Conservation (phyloP, 2,888 invertebrate genomes). For the Drosophila bunnanda region DNA sequence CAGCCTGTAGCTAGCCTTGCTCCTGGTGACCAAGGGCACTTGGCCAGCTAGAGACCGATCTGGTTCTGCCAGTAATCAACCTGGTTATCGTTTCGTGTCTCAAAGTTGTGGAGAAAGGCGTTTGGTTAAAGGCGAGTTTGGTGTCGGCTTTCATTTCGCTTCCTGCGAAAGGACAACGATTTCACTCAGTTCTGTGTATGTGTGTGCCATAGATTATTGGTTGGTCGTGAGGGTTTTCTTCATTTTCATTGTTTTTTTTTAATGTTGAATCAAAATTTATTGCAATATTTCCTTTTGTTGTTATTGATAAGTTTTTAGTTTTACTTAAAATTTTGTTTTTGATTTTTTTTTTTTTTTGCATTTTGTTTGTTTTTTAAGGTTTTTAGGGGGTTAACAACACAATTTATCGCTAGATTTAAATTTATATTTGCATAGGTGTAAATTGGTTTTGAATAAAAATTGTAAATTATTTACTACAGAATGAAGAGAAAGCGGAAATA, state of each 20-base stretch:
- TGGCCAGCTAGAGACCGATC: constrained; percentile 12
- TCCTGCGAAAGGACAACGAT: constrained; percentile 13
- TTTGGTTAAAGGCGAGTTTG: constrained; percentile 33
- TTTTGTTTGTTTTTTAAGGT: constrained; percentile 10
- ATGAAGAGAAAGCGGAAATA: constrained; percentile 61
- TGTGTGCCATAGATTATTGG: constrained; percentile 31
- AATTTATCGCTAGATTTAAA: constrained; percentile 66
- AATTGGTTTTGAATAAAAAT: constrained; percentile 61
- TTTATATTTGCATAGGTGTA: constrained; percentile 54
- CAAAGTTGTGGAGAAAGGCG: constrained; percentile 11
- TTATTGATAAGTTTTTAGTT: constrained; percentile 39
- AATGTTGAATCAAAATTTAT: constrained; percentile 44
- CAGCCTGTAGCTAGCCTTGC: constrained; percentile 18
- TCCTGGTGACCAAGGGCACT: background rate
- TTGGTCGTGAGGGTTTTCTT: constrained; percentile 30
- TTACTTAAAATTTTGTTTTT: constrained; percentile 39
- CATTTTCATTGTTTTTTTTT: background rate
- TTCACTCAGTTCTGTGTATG: constrained; percentile 36
- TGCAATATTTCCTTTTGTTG: constrained; percentile 34
- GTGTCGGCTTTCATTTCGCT: constrained; percentile 16
- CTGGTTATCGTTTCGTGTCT: background rate
- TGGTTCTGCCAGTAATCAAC: background rate
- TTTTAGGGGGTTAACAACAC: constrained; percentile 66
- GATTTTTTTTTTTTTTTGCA: constrained; percentile 27
- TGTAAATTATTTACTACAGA: constrained; percentile 58